Evolutionary conservation across 2,797 vertebrate genomes (phyloP).

Genomic region (Columba guinea): DNA sequence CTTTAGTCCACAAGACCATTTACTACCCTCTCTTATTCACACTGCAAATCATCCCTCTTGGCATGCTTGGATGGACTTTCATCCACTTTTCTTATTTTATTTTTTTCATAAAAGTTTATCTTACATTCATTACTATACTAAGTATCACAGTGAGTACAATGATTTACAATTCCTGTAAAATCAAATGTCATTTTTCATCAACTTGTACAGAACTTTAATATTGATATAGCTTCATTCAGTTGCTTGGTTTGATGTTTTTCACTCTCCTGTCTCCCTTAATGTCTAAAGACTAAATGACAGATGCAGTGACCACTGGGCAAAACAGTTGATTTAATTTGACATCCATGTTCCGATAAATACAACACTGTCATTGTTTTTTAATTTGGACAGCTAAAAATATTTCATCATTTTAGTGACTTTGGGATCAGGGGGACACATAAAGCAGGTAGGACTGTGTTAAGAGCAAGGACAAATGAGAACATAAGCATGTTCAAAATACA

Average conservation of each 20-base stretch:
- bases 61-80: not conserved
- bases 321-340: conserved; percentile 57
- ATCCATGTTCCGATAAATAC: conserved; percentile 5
- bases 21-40: not conserved
- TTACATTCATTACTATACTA: conserved; percentile 19
- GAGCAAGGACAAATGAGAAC: not conserved
- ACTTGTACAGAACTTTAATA: conserved; percentile 47
- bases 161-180: conserved; percentile 58
- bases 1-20: not conserved
- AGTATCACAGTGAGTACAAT: conserved; percentile 26
- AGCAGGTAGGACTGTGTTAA: conserved; percentile 7
- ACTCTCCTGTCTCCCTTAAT: not conserved
- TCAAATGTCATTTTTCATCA: conserved; percentile 54
- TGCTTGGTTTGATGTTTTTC: not conserved
- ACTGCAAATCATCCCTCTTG: not conserved
- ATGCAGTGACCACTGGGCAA: conserved; percentile 40
- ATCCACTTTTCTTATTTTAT: conserved; percentile 25
- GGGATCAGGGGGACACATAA: not conserved
- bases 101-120: conserved; percentile 27
- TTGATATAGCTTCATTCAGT: conserved; percentile 40
- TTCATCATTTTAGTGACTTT: conserved; percentile 12
- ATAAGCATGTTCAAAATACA: not conserved
- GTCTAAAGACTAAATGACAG: conserved; percentile 13
- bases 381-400: conserved; percentile 8
- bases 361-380: not conserved